Base-by-base conservation (phyloP, 35 echinoderm and acorn worm genomes). In the Nesometra sesokonis region DNA sequence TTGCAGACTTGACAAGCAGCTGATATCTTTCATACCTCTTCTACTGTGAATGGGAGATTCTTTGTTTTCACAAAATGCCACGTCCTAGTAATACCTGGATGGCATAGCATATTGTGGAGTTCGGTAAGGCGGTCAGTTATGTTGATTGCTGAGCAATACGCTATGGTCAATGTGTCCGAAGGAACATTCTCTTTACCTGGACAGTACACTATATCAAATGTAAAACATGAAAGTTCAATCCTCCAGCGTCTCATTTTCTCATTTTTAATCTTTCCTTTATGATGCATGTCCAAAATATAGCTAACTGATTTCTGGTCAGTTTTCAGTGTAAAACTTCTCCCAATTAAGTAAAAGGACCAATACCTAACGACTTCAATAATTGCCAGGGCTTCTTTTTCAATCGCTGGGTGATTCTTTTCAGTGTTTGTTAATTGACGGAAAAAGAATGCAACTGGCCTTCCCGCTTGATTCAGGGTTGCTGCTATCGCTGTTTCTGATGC, bases 1-100 rank as follows among this genome's bases (percentile, higher is more conserved):
- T n/a, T n/a, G 38, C 84, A 86, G 4, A 86, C 84, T 35, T 87
- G 35, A n/a, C 85, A 87, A 78, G 30, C 34, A 78, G 85, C 32
- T 8, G 85, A 77, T 34, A 87, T 78, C 76, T 79, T 87, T 38
- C 85, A 35, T 36, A 87, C 85, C 76, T 87, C 85, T 23, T 87
- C 85, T 79, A 87, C 30, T 37, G 57, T 27, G 7, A 36, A 79
- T 35, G 76, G 76, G 15, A 87, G 85, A 35, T 87, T 77, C 77
- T 79, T 87, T 5, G 85, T 39, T 78, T 36, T 17, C 8, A 87
- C 37, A 34, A 87, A 87, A 77, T 87, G 85, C 85, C 85, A 87
- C 85, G 77, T 77, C 78, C 85, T 87, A 79, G 57, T 87, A 43
- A 87, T 77, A 35, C 85, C 85, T 78, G 67, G 76, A 37, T 87